These are phyloP conservation scores for Apis florea DNA, from an alignment of 1,140 invertebrate genomes.

Conservation along the genomic window DNA sequence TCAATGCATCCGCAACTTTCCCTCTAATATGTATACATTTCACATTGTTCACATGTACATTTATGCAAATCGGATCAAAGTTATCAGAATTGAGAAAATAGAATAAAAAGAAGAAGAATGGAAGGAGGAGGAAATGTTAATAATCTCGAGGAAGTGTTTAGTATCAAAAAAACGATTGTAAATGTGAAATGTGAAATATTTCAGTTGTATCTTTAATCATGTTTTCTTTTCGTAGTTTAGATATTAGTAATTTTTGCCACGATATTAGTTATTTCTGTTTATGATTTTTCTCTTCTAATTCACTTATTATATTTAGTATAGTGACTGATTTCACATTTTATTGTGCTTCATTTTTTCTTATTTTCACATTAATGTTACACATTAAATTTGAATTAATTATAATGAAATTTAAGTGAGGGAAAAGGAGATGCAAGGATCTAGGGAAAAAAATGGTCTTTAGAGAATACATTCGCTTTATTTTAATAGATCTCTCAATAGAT, in stretches of 20 bases:
- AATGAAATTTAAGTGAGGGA: background rate
- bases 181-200: background rate
- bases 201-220: background rate
- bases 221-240: background rate
- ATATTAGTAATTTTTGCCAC: too few species aligned
- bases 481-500: background rate
- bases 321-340: too few species aligned
- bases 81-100: slow-evolving; percentile 5
- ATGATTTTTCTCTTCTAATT: too few species aligned
- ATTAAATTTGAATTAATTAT: too few species aligned
- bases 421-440: too few species aligned
- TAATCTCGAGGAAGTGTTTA: background rate
- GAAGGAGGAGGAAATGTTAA: background rate
- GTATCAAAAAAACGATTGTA: background rate
- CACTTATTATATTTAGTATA: too few species aligned
- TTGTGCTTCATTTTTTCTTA: too few species aligned
- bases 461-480: background rate
- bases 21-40: background rate
- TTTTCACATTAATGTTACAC: too few species aligned
- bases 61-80: background rate
- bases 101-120: background rate
- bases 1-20: slow-evolving; percentile 33
- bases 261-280: too few species aligned
- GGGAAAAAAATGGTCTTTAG: too few species aligned
- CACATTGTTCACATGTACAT: background rate